Evolutionary conservation across 2,888 invertebrate genomes (phyloP), one percentile per base, ranked within the genome.

Genomic region (Spialia ferax): DNA sequence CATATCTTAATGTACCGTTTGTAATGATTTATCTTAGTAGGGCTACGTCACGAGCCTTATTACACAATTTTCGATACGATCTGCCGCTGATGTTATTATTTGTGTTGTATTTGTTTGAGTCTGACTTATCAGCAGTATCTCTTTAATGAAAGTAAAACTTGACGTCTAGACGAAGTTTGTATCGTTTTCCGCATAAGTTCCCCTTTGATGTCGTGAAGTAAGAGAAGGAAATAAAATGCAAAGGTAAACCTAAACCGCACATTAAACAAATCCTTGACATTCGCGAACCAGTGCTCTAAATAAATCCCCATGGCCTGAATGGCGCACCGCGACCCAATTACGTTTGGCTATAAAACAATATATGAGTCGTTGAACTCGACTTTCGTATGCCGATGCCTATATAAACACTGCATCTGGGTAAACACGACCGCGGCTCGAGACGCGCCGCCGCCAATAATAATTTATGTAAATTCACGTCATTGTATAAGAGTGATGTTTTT

Each of bases 401-500:
- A 90, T 91, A 92, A 91, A 91, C 91, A 91, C 80, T 91, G 91
- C 91, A 90, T 85, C 84, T 85, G 86, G 77, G 85, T 85, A 87
- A 87, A 85, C 83, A 80, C 74, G 74, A 69, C 74, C 82, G 79
- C 73, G 73, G 69, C 74, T 77, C 82, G 86, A 86, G 89, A 88
- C 91, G 81, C 78, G 81, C 78, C 85, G 88, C 80, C 89, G 89
- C 86, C 90, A 85, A 92, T 92, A 91, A 92, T 93, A 91, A 92
- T 93, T 93, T 93, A 93, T 93, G 93, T 92, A 89, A 92, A 92
- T 92, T 86, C 84, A 84, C 88, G 84, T 89, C 92, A 91, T 90
- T 90, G 90, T 88, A 86, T 83, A 89, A 89, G 83, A 87, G 80
- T 88, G 89, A 91, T 87, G 88, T 83, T 88, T 91, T 45, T 88